phyloP scores from a whole-genome alignment of 37 sponge, comb jelly and placozoan genomes.

The Mnemiopsis leidyi region DNA sequence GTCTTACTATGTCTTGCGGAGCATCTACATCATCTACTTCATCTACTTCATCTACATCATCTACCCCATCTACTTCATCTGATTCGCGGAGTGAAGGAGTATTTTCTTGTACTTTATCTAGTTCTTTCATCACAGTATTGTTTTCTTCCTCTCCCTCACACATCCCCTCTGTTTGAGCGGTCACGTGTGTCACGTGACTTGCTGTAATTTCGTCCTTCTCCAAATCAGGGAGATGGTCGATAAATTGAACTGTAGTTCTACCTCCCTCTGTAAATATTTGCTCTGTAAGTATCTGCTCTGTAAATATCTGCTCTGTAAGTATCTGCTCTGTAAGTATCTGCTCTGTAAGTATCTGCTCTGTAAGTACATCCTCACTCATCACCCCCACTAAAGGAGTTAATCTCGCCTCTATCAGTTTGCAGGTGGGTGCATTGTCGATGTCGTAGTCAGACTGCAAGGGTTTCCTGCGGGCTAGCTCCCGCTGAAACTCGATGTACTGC shows the following conservation, averaged over 20 bases:
- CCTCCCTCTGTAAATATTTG: too few species aligned
- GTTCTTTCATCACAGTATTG: too few species aligned
- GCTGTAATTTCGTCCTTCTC: neutral
- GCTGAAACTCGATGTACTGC: neutral
- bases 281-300: neutral
- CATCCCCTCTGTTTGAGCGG: neutral
- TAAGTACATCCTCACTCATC: neutral
- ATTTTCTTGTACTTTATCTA: too few species aligned
- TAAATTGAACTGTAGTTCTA: neutral
- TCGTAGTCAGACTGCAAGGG: neutral
- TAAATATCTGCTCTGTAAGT: neutral
- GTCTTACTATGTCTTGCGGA: neutral
- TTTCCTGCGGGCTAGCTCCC: neutral
- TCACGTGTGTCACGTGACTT: neutral
- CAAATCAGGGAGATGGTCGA: neutral
- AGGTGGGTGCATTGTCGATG: neutral
- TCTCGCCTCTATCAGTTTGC: conserved; percentile 5
- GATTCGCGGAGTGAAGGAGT: too few species aligned
- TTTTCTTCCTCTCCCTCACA: neutral
- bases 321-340: neutral
- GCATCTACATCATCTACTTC: neutral
- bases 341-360: neutral
- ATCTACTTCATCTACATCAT: neutral
- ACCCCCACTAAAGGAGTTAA: neutral
- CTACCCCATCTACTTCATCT: neutral